Base-by-base conservation (phyloP, 2,888 invertebrate species). In the Drosophila nr. perissopoda region DNA sequence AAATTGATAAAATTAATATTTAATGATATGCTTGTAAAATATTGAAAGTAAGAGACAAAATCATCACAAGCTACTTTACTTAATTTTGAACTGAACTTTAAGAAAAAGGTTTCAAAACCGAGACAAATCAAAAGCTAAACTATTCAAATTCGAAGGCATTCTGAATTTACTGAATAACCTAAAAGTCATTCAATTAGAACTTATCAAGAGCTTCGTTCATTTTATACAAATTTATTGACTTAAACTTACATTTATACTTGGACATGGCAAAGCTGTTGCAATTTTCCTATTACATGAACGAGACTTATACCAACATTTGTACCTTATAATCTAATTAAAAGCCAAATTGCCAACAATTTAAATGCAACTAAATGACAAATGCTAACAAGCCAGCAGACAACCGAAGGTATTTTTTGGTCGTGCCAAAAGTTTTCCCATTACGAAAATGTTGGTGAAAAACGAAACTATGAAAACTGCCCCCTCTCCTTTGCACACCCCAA, bases 381-480 rank as follows among this genome's bases (percentile, higher is more conserved):
- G 53, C 65, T 56, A 74, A 53, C 48, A 67, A 53, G 42, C 48
- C 18, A 34, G n/a, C 42, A 61, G 66, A 72, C 79, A 65, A 61
- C 57, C 70, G 18, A 63, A 34, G 53, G 52, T 61, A 66, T 73
- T 85, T 77, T 76, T 81, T 59, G 56, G 48, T 33, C 59, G 69
- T 72, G 62, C 60, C 51, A 51, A 63, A 84, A 84, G 76, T 88
- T 83, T 83, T 83, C 87, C 78, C 83, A 88, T 83, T 88, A 83
- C 75, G 52, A 54, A 81, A 88, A 59, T 69, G 72, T 75, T 64
- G 49, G 49, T 66, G 70, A 74, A 70, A 54, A 70, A 40, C 25
- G 60, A 62, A 69, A 49, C 51, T 25, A 34, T 54, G 49, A 38
- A 21, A 40, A 21, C 16, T 29, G 46, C 25, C 40, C 56, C 5